Evolutionary conservation across 2,888 invertebrate genomes (phyloP).

Genomic region (Caenorhabditis japonica): DNA sequence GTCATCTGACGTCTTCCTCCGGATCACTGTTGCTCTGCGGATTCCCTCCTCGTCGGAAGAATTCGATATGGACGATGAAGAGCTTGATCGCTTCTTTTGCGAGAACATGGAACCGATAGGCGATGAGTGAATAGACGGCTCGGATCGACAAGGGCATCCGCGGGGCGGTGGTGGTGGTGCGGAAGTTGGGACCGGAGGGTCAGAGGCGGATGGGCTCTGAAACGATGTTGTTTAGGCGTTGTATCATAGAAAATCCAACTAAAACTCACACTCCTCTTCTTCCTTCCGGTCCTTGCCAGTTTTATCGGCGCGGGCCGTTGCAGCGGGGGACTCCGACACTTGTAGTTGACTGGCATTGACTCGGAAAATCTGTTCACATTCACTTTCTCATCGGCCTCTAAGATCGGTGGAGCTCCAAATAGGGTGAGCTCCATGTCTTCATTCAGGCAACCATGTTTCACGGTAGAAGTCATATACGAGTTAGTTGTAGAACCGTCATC

Average conservation of each 20-base stretch:
- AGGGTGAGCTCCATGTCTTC: conserved; percentile 58
- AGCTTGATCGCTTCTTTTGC: not conserved
- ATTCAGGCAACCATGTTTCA: conserved; percentile 12
- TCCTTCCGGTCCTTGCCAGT: conserved; percentile 5
- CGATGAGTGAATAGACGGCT: conserved; percentile 35
- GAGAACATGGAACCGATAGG: conserved; percentile 1
- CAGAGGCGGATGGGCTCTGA: conserved; percentile 47
- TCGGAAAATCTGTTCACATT: conserved; percentile 31
- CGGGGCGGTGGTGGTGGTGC: conserved; percentile 40
- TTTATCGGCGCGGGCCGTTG: not conserved
- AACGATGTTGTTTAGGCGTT: not conserved
- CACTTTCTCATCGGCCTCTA: conserved; percentile 18
- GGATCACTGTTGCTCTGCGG: conserved; percentile 57
- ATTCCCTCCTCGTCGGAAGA: conserved; percentile 47
- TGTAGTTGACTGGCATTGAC: conserved; percentile 38
- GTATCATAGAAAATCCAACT: too few species aligned
- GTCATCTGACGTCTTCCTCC: conserved; percentile 56
- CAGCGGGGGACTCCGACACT: conserved; percentile 7
- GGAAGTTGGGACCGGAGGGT: conserved; percentile 40
- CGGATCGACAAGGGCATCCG: conserved; percentile 33
- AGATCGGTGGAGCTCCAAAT: conserved; percentile 68
- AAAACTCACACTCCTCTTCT: conserved; percentile 31
- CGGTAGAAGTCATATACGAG: conserved; percentile 45
- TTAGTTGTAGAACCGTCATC: conserved; percentile 15
- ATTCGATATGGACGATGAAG: conserved; percentile 17